A percentile compares a stretch with the other conserved stretches of the same genome.
Evolutionary conservation across 2,113 vertebrate genomes (phyloP).

Genomic region (Rhineura floridana): DNA sequence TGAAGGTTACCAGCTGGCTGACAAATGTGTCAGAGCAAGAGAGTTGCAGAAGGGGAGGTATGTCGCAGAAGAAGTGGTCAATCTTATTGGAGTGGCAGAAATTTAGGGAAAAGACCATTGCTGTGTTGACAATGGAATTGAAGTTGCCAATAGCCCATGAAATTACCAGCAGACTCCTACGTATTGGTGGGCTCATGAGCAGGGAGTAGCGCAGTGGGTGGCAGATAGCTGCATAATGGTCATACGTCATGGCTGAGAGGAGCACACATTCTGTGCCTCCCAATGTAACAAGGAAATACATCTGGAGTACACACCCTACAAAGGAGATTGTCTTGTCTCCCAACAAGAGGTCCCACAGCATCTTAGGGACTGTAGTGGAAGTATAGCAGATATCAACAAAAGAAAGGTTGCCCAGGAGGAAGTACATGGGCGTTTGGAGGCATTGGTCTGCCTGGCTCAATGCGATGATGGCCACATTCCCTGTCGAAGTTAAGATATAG

Average conservation of each 20-base stretch:
- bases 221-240: conserved; percentile 15
- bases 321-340: conserved; percentile 37
- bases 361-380: conserved; percentile 34
- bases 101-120: background rate
- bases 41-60: conserved; percentile 30
- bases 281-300: conserved; percentile 26
- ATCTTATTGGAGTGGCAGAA: conserved; percentile 16
- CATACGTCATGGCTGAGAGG: conserved; percentile 7
- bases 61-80: conserved; percentile 62
- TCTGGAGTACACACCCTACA: conserved; percentile 37
- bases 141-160: conserved; percentile 8
- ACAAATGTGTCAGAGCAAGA: conserved; percentile 14
- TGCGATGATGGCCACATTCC: conserved; percentile 44
- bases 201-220: background rate
- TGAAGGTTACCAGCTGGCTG: conserved; percentile 8
- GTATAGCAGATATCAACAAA: conserved; percentile 43
- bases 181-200: background rate
- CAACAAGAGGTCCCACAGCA: conserved; percentile 34
- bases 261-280: conserved; percentile 9
- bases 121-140: conserved; percentile 3
- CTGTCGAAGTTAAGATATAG: conserved; percentile 34
- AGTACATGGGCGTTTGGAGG: conserved; percentile 50
- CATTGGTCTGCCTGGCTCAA: conserved; percentile 17
- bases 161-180: background rate
- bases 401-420: conserved; percentile 48